These are phyloP conservation scores for Magallana nippona DNA, from an alignment of 2,888 invertebrate species.

Conservation along the genomic window DNA sequence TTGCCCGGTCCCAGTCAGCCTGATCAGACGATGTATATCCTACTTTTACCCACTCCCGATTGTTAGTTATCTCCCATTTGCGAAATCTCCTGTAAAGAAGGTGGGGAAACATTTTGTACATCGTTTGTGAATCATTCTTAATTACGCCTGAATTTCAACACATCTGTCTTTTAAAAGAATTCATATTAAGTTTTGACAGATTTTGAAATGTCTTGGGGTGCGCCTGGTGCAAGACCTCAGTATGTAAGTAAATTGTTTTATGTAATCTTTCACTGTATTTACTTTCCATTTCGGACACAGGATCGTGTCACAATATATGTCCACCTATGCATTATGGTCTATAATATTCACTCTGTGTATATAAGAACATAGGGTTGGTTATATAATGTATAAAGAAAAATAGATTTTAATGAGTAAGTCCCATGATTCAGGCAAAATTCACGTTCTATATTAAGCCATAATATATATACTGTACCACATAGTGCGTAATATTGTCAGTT, in stretches of 20 bases:
- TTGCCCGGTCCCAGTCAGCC: too few species aligned
- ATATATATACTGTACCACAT: too few species aligned
- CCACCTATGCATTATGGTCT: too few species aligned
- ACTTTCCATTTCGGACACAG: not conserved
- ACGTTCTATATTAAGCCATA: too few species aligned
- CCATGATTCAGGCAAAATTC: too few species aligned
- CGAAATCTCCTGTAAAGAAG: not conserved
- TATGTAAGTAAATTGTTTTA: not conserved
- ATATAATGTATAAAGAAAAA: too few species aligned
- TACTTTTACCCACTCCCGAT: slow-evolving; percentile 11
- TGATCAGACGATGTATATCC: not conserved
- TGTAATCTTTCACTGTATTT: not conserved
- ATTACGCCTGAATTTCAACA: not conserved
- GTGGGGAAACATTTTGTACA: not conserved
- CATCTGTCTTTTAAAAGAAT: too few species aligned
- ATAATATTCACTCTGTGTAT: too few species aligned
- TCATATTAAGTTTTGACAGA: not conserved
- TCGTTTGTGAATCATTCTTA: slow-evolving; percentile 4
- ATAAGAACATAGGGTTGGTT: too few species aligned
- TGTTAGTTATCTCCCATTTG: not conserved
- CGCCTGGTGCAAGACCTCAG: slow-evolving; percentile 22
- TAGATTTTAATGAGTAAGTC: too few species aligned
- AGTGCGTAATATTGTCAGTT: too few species aligned
- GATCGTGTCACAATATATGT: too few species aligned
- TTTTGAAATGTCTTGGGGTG: slow-evolving; percentile 13